phyloP scores from a whole-genome alignment of 2,888 invertebrate genomes.

The Lamellibrachia satsuma region DNA sequence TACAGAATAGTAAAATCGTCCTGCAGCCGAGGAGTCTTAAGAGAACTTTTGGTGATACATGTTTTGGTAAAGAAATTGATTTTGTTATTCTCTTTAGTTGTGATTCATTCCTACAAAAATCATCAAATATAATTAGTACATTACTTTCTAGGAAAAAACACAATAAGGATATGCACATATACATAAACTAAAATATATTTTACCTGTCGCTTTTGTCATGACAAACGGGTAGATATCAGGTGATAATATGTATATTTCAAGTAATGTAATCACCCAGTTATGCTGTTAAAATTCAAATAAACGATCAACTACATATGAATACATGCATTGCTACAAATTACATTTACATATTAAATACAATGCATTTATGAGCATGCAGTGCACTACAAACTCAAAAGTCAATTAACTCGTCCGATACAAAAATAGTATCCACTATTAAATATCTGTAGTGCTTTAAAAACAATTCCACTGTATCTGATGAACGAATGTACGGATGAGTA shows the following conservation, averaged over 20 bases:
- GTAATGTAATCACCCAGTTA: neutral
- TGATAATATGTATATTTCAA: neutral
- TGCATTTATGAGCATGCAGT: neutral
- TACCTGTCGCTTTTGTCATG: neutral
- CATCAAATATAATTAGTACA: neutral
- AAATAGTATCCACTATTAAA: neutral
- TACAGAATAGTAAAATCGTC: neutral
- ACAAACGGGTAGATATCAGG: neutral
- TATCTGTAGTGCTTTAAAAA: neutral
- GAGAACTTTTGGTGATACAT: neutral
- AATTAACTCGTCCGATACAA: neutral
- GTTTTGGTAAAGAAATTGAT: neutral
- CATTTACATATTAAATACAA: neutral
- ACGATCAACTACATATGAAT: neutral
- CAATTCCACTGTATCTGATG: neutral
- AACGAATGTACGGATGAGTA: no score
- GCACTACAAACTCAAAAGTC: neutral
- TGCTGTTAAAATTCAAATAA: neutral
- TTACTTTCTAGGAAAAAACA: neutral
- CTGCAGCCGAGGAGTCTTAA: neutral
- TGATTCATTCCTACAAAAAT: neutral
- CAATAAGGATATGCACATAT: neutral
- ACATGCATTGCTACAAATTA: neutral
- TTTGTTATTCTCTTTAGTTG: neutral
- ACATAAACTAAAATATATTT: conserved; percentile 6